A percentile compares a stretch with the other conserved stretches of the same genome.
Evolutionary conservation across 1,140 invertebrate genomes (phyloP).

Genomic region (Gryllus bimaculatus): DNA sequence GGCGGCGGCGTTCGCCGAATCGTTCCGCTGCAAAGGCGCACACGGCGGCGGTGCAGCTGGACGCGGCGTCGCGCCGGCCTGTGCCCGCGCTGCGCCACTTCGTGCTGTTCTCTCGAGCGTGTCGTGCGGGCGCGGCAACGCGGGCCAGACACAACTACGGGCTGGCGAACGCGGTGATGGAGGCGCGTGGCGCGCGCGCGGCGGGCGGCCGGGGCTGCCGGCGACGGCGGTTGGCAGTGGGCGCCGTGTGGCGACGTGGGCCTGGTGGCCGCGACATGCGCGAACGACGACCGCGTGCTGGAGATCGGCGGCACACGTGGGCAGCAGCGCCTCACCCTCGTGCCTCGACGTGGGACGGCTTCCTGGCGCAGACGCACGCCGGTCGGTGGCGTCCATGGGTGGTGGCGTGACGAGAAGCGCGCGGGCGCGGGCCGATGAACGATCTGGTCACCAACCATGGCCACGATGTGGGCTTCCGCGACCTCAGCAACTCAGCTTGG

Average conservation of each 20-base stretch:
- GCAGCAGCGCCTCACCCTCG: not conserved
- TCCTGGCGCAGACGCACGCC: not conserved
- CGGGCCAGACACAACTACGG: constrained; percentile 58
- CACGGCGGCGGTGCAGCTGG: constrained; percentile 32
- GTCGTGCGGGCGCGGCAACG: constrained; percentile 49
- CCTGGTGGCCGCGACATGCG: constrained; percentile 58
- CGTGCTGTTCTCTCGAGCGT: constrained; percentile 41
- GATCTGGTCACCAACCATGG: too few species aligned
- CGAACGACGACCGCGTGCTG: constrained; percentile 48
- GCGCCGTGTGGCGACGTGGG: constrained; percentile 10
- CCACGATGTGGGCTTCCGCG: too few species aligned
- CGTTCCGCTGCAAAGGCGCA: not conserved
- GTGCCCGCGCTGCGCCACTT: constrained; percentile 38
- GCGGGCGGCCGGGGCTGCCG: constrained; percentile 37
- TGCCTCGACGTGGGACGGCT: not conserved
- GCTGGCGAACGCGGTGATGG: constrained; percentile 56
- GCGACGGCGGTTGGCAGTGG: constrained; percentile 32
- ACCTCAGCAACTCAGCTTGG: too few species aligned
- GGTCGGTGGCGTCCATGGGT: not conserved
- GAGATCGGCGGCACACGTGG: not conserved
- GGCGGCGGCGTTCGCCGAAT: not conserved
- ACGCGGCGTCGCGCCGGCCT: constrained; percentile 37
- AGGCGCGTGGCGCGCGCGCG: constrained; percentile 50
- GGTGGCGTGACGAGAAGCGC: not conserved
- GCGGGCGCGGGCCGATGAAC: too few species aligned